Evolutionary conservation across 35 echinoderm and acorn worm genomes (phyloP).

Genomic region (Ophioderma brevispina): DNA sequence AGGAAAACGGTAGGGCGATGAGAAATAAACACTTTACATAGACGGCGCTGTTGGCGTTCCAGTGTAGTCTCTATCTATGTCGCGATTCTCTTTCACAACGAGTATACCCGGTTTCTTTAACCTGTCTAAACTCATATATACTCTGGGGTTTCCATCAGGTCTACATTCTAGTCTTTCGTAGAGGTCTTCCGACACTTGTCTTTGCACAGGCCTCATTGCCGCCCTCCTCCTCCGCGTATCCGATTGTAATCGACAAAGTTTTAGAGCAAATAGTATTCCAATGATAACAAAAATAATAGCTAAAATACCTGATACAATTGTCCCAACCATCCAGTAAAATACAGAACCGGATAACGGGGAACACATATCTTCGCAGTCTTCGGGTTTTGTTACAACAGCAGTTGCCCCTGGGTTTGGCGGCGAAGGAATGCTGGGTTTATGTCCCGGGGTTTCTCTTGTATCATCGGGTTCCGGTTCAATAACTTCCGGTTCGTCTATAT

Average conservation of each 20-base stretch:
- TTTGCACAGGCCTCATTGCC: neutral
- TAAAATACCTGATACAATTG: neutral
- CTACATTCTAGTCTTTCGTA: slow-evolving; percentile 2
- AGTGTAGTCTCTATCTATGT: neutral
- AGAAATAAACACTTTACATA: too few relatives aligned
- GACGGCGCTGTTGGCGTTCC: neutral
- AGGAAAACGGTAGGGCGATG: too few relatives aligned
- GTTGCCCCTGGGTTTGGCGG: neutral
- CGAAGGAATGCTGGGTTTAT: neutral
- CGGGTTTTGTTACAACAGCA: neutral
- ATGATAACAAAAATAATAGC: neutral
- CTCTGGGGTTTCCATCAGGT: neutral
- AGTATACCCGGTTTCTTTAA: neutral
- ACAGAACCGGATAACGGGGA: neutral
- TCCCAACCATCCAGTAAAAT: neutral
- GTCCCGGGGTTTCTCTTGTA: neutral
- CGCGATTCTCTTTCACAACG: neutral
- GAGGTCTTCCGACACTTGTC: neutral
- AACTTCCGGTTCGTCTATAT: neutral
- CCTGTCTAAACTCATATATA: neutral
- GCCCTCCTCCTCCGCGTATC: neutral
- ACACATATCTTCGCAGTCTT: neutral
- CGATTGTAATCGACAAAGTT: neutral
- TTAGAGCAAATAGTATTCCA: neutral
- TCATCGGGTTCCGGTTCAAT: neutral